These are phyloP conservation scores for Samia ricini DNA, from an alignment of 1,140 invertebrate species.

Conservation along the genomic window DNA sequence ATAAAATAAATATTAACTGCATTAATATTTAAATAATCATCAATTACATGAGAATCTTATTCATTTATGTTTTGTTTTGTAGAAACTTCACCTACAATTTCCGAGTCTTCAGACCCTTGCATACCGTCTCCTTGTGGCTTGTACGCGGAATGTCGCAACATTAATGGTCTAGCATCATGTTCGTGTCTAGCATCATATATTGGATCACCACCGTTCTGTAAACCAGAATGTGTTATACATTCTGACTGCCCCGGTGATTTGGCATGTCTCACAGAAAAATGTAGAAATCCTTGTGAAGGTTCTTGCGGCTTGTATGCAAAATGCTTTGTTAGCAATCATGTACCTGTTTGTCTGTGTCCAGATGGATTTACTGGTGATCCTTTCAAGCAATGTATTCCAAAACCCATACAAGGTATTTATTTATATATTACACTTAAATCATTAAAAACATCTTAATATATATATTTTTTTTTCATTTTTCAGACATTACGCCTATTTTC, in stretches of 20 bases:
- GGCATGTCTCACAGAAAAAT: conserved; percentile 89
- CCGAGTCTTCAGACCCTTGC: conserved; percentile 82
- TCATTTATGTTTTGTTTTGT: conserved; percentile 23
- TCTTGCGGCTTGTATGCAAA: conserved; percentile 88
- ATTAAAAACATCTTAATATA: not conserved
- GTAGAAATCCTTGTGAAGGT: conserved; percentile 88
- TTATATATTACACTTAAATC: not conserved
- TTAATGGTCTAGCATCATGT: conserved; percentile 81
- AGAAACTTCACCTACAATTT: conserved; percentile 48
- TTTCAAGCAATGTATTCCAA: conserved; percentile 78
- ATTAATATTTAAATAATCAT: not conserved
- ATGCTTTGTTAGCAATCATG: conserved; percentile 88
- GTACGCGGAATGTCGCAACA: conserved; percentile 84
- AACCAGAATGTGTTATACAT: conserved; percentile 75
- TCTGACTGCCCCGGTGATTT: conserved; percentile 87
- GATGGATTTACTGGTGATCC: conserved; percentile 85
- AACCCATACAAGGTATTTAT: conserved; percentile 41
- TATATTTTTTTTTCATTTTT: not conserved
- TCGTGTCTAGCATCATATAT: conserved; percentile 81
- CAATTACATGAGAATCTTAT: conserved; percentile 11
- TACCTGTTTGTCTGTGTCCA: conserved; percentile 86
- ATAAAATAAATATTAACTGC: not conserved
- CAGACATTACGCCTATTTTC: conserved; percentile 4
- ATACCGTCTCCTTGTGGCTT: conserved; percentile 88
- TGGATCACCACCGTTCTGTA: conserved; percentile 83